phyloP scores from a whole-genome alignment of 1,140 invertebrate genomes.

The Vollenhovia emeryi region DNA sequence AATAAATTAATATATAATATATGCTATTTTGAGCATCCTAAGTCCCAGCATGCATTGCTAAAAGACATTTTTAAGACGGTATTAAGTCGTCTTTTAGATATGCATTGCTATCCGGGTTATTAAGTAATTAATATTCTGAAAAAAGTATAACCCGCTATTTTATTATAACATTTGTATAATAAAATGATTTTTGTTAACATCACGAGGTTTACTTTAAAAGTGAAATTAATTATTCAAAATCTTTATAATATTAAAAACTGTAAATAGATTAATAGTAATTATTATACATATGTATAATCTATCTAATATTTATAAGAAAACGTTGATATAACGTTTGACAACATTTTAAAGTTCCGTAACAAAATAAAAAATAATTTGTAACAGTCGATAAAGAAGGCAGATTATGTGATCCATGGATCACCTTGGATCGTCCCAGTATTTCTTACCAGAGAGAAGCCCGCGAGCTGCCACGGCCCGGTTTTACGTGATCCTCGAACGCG shows the following conservation, averaged over 20 bases:
- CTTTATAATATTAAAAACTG: not conserved
- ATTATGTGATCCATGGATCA: constrained; percentile 11
- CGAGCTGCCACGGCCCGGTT: too few species aligned
- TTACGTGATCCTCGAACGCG: too few species aligned
- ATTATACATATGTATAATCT: not conserved
- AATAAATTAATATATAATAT: not conserved
- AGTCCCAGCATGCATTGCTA: too few species aligned
- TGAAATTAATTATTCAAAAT: not conserved
- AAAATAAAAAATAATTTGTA: not conserved
- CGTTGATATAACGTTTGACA: not conserved
- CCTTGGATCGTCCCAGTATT: not conserved
- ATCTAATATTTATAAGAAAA: constrained; percentile 9
- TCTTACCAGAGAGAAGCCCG: too few species aligned
- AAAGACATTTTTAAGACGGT: too few species aligned
- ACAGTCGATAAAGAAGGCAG: constrained; percentile 22
- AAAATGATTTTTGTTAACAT: not conserved
- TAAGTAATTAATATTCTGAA: constrained; percentile 8
- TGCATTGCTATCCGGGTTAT: too few species aligned
- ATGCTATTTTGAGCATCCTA: not conserved
- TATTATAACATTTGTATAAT: not conserved
- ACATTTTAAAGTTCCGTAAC: not conserved
- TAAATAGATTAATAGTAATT: not conserved
- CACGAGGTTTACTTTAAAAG: not conserved
- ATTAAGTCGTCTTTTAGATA: too few species aligned
- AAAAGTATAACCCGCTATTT: not conserved